Evolutionary conservation across 2,888 invertebrate species (phyloP).

Genomic region (Polydesmus complanatus): DNA sequence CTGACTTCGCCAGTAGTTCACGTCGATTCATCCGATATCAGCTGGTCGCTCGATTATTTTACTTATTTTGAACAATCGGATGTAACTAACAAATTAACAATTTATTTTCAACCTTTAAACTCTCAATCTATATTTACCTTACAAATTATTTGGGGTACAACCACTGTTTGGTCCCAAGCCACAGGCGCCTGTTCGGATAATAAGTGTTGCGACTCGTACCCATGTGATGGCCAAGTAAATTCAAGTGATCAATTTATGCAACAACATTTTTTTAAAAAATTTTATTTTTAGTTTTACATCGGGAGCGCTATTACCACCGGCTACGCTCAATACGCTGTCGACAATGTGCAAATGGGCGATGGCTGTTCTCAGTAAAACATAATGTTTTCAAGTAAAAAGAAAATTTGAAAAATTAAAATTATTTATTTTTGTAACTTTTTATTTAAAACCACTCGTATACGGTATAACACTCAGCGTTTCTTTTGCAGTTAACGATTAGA

Average conservation of each 20-base stretch:
- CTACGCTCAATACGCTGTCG: background rate
- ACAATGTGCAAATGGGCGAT: background rate
- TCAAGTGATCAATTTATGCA: background rate
- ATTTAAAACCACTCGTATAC: no score
- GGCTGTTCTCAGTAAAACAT: no score
- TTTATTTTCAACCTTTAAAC: background rate
- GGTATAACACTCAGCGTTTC: no score
- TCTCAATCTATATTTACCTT: background rate
- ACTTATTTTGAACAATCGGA: background rate
- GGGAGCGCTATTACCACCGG: background rate
- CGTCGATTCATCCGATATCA: background rate
- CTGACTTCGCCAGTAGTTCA: background rate
- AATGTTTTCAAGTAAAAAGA: no score
- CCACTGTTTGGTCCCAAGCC: background rate
- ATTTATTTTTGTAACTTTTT: no score
- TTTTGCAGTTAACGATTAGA: no score
- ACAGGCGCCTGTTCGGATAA: background rate
- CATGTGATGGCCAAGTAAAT: background rate
- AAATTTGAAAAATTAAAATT: no score
- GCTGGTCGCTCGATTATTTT: background rate
- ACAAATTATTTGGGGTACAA: background rate
- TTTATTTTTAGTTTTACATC: background rate
- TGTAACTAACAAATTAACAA: background rate
- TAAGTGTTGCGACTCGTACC: background rate
- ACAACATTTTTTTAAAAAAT: background rate